Percentiles rank a stretch among this genome's conserved stretches.
Evolutionary conservation across 2,888 invertebrate species (phyloP).

Genomic region (Dromius quadrimaculatus): DNA sequence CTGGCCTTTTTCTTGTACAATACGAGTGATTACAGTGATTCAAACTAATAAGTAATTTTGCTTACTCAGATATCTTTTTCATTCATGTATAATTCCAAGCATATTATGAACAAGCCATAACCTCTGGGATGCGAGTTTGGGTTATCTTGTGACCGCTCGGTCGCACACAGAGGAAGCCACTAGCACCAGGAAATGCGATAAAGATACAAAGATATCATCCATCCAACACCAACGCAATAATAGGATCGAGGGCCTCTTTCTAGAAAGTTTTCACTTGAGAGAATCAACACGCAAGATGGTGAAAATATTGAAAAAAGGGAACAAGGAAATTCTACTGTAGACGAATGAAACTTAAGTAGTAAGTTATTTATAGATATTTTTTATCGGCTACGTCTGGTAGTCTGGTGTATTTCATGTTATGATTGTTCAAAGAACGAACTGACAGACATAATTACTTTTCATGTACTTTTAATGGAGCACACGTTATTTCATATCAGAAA

Average conservation of each 20-base stretch:
- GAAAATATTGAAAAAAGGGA: neutral
- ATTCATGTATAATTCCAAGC: too few species aligned
- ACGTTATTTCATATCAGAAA: too few species aligned
- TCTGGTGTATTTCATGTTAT: too few species aligned
- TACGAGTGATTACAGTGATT: too few species aligned
- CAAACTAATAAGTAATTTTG: too few species aligned
- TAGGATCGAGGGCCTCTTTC: neutral
- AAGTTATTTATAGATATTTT: neutral
- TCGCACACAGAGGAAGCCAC: constrained; percentile 14
- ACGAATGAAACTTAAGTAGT: neutral
- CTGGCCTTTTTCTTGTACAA: too few species aligned
- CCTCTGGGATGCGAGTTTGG: neutral
- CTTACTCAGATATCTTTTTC: too few species aligned
- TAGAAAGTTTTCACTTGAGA: too few species aligned
- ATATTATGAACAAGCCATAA: constrained; percentile 1
- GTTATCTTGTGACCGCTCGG: constrained; percentile 13
- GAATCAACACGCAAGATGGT: too few species aligned
- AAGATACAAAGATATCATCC: constrained; percentile 10
- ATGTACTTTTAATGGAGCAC: too few species aligned
- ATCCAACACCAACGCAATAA: neutral
- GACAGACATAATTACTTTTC: too few species aligned
- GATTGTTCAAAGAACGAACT: neutral
- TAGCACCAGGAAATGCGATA: constrained; percentile 34
- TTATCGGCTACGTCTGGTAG: neutral
- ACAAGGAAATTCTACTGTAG: neutral